Conservation (phyloP, 2,797 vertebrate genomes). For the Chaenodraco wilsoni region DNA sequence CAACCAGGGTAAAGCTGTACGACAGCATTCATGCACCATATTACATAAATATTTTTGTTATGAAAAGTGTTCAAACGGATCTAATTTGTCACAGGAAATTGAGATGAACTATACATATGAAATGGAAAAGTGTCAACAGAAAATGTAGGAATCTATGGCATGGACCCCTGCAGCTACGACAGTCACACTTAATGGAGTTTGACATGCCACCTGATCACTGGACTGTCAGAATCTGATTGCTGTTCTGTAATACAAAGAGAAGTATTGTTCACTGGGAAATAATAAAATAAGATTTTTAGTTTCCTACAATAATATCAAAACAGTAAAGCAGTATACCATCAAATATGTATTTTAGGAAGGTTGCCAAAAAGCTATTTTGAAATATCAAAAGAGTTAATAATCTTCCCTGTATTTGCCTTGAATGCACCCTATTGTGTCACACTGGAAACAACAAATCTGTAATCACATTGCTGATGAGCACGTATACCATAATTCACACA, state of each 20-base stretch:
- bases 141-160: slow-evolving; percentile 50
- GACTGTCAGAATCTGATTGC: slow-evolving; percentile 61
- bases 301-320: slow-evolving; percentile 44
- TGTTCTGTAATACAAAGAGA: slow-evolving; percentile 58
- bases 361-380: slow-evolving; percentile 22
- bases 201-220: slow-evolving; percentile 75
- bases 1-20: slow-evolving; percentile 45
- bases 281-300: slow-evolving; percentile 59
- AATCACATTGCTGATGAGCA: not conserved
- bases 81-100: slow-evolving; percentile 41
- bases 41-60: slow-evolving; percentile 24
- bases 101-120: slow-evolving; percentile 40
- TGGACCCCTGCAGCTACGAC: slow-evolving; percentile 50
- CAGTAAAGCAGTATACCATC: slow-evolving; percentile 37
- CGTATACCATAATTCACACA: not conserved
- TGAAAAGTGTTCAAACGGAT: slow-evolving; percentile 25
- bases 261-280: slow-evolving; percentile 58
- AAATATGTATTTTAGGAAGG: slow-evolving; percentile 11
- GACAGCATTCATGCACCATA: slow-evolving; percentile 31
- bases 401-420: not conserved
- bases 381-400: slow-evolving; percentile 24
- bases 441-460: not conserved
- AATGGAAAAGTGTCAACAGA: slow-evolving; percentile 53
- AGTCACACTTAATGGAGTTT: slow-evolving; percentile 64
- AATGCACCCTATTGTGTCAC: not conserved